Conservation (phyloP, 2,113 vertebrate species). For the Microtus oregoni region DNA sequence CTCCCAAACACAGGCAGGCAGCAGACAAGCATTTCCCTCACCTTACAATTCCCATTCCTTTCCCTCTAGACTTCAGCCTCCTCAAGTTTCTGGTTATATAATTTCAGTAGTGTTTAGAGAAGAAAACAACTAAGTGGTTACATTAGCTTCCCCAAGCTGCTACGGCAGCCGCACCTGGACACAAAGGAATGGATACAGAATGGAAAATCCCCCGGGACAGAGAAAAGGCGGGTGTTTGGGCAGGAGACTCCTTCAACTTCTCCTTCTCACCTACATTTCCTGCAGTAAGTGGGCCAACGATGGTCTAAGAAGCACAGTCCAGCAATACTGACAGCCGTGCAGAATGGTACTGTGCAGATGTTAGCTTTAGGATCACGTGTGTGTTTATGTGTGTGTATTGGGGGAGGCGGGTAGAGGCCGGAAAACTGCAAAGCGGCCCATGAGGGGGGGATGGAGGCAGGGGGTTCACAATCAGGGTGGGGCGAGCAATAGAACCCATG, state of each 20-base stretch:
- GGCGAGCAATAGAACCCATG: background rate
- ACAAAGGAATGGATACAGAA: constrained; percentile 40
- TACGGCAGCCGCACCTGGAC: background rate
- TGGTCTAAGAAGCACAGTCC: background rate
- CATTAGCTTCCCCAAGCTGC: constrained; percentile 48
- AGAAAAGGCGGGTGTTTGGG: constrained; percentile 33
- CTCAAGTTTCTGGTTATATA: constrained; percentile 49
- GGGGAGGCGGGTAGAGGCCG: background rate
- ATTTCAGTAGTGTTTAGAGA: constrained; percentile 55
- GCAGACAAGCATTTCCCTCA: background rate
- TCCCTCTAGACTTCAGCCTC: constrained; percentile 18
- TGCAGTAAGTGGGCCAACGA: background rate
- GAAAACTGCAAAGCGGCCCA: background rate
- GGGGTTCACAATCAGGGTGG: too few relatives aligned
- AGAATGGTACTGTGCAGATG: background rate
- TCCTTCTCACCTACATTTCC: constrained; percentile 43
- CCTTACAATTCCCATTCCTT: background rate
- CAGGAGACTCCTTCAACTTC: background rate
- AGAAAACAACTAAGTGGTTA: constrained; percentile 61
- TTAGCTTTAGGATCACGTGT: background rate
- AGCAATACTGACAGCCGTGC: background rate
- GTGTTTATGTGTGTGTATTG: background rate
- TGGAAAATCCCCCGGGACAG: background rate
- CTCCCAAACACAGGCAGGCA: background rate
- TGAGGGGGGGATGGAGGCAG: too few relatives aligned